Base-by-base conservation (phyloP, 2,888 invertebrate genomes). In the Mesorhabditis sp. region DNA sequence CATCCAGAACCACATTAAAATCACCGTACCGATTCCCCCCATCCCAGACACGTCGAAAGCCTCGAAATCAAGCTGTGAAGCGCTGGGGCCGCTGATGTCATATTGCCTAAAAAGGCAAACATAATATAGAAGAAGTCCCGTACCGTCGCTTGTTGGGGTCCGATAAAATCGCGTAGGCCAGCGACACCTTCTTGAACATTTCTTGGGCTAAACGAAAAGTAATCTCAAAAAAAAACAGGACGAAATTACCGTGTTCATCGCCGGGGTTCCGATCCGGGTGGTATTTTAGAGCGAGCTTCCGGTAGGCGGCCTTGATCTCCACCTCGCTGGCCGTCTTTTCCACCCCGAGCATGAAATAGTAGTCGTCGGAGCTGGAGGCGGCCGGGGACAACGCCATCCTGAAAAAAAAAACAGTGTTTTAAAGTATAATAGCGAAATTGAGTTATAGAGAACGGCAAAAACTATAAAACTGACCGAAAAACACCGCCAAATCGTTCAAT, bases 111-210 rank as follows among this genome's bases (percentile, higher is more conserved):
- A 50, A 1, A 50, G n/a, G 58, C n/a, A 50, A 50, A 10, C 1
- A 50, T 13, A 50, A n/a, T n/a, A 13, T 50, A 13, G 58, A 13
- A 13, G 6, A 50, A 50, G n/a, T 13, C 7, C 58, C 58, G 7
- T 50, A n/a, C 58, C 86, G 73, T 64, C 86, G 72, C 58, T 85
- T 84, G 67, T 85, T 85, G 5, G 86, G 86, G 71, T 86, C 86
- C 5, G 83, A 83, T 10, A 86, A 76, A 0, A 86, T 84, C 2
- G 86, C 79, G 70, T 86, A 86, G 4, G 86, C 86, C 13, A 86
- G 85, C 5, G 82, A 82, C 5, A 86, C 80, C 68, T 83, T 81
- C 72, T 86, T 85, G 74, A 86, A 86, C 61, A 74, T 74, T 67
- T 86, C 85, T 67, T 84, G 83, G 4, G 85, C 85, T 80, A 69